These are phyloP conservation scores for Idaea aversata DNA, from an alignment of 2,888 invertebrate species.

Conservation along the genomic window DNA sequence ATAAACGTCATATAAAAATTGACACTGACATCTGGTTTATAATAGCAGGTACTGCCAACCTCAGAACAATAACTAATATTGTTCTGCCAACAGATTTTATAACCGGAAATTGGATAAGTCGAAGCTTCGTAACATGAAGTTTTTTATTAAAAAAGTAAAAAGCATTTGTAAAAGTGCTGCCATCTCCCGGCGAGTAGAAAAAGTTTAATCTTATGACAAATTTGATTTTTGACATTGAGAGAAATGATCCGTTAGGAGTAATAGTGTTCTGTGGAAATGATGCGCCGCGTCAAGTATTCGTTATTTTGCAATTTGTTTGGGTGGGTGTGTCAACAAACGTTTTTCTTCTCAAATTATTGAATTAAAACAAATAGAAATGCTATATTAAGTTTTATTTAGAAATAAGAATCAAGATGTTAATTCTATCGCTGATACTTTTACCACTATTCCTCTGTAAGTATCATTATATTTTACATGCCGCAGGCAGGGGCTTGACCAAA, in stretches of 20 bases:
- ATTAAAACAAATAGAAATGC: neutral
- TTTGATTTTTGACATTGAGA: neutral
- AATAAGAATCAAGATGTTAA: neutral
- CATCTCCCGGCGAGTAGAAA: neutral
- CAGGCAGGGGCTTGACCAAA: neutral
- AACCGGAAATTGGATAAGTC: too few species aligned
- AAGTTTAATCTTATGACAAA: neutral
- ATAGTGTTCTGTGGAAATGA: too few species aligned
- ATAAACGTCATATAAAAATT: neutral
- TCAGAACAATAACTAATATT: too few species aligned
- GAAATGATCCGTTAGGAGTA: too few species aligned
- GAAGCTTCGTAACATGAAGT: too few species aligned
- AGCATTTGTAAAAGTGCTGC: too few species aligned
- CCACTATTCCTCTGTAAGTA: constrained; percentile 7
- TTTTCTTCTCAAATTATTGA: neutral
- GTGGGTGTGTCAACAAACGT: neutral
- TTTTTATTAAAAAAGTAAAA: too few species aligned
- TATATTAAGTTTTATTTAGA: neutral
- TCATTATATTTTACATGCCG: neutral
- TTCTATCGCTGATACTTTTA: neutral
- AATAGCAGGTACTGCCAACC: too few species aligned
- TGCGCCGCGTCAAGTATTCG: neutral
- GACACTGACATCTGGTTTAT: neutral
- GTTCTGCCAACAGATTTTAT: too few species aligned
- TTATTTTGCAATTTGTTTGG: neutral